phyloP scores from a whole-genome alignment of 2,797 vertebrate genomes.

The Galagoides demidoff region DNA sequence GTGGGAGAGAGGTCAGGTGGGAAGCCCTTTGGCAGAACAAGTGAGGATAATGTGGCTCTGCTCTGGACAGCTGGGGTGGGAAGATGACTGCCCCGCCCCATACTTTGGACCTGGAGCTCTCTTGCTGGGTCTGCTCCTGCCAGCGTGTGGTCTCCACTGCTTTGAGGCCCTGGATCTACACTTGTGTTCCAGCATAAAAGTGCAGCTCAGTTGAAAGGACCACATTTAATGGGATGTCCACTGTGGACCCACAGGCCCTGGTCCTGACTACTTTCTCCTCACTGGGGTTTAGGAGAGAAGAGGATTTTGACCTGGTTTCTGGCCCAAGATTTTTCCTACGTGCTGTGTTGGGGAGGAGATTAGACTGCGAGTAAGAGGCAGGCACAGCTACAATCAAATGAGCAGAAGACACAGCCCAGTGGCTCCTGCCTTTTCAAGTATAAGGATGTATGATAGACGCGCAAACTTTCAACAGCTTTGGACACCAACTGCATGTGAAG shows the following conservation, averaged over 20 bases:
- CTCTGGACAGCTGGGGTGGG: neutral
- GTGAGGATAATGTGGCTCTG: neutral
- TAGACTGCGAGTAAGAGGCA: neutral
- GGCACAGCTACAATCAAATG: neutral
- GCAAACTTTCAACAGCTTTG: neutral
- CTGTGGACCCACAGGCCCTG: accelerated
- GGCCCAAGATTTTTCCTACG: neutral
- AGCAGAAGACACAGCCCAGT: neutral
- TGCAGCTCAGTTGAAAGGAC: neutral
- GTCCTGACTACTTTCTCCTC: accelerated
- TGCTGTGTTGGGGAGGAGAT: accelerated
- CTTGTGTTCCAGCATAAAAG: neutral
- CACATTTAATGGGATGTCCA: neutral
- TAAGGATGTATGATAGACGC: neutral
- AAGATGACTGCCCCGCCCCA: neutral
- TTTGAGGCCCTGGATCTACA: neutral
- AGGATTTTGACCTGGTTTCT: neutral
- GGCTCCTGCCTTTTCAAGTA: neutral
- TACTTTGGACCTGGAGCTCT: neutral
- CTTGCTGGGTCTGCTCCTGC: neutral
- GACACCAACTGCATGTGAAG: neutral
- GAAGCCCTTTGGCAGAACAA: neutral
- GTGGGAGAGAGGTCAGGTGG: neutral
- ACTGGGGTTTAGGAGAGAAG: neutral
- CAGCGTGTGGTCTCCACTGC: too few species aligned